Evolutionary conservation across 2,113 vertebrate species (phyloP), one percentile per base, ranked within the genome.

Genomic region (Cheirogaleus medius): DNA sequence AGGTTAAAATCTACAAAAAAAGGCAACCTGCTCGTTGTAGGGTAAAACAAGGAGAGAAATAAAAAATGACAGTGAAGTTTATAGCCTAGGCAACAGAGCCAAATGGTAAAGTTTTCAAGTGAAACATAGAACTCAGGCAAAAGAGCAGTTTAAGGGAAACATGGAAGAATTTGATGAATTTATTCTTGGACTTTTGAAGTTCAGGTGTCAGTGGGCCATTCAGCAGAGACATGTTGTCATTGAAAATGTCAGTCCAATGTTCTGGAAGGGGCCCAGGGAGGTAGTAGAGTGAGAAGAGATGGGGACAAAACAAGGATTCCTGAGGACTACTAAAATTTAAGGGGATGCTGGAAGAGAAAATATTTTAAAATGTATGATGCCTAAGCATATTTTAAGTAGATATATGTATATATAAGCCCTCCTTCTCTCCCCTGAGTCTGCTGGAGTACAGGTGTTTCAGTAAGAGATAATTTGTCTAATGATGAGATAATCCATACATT

Each of bases 1-100:
- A 87, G 15, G 71, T 73, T 47, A 94, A 94, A 76, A 84, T 97
- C 3, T 84, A 83, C 32, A 27, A 71, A 47, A 86, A 87, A 63
- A 6, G 12, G 14, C 69, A 3, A 83, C 13, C 11, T 87, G n/a
- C 42, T 44, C 47, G n/a, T 69, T 87, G 29, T 49, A 83, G 8
- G 44, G 11, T 78, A 94, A 94, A 95, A n/a, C 8, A 87, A 77
- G 37, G 14, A 71, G 18, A 64, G 8, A 95, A 73, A 4, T 42
- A 52, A 58, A 85, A 88, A 81, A 64, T 25, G 11, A 20, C 42
- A 49, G 8, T 64, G 32, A 83, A 49, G 44, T 69, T 66, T 49
- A 58, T 54, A 82, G 20, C 34, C 42, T 52, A 6, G 29, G 63
- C 60, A 56, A 56, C 11, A n/a, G 27, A 17, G 47, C 42, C 37